These are phyloP conservation scores for Rapana venosa DNA, from an alignment of 2,888 invertebrate species.

Conservation along the genomic window DNA sequence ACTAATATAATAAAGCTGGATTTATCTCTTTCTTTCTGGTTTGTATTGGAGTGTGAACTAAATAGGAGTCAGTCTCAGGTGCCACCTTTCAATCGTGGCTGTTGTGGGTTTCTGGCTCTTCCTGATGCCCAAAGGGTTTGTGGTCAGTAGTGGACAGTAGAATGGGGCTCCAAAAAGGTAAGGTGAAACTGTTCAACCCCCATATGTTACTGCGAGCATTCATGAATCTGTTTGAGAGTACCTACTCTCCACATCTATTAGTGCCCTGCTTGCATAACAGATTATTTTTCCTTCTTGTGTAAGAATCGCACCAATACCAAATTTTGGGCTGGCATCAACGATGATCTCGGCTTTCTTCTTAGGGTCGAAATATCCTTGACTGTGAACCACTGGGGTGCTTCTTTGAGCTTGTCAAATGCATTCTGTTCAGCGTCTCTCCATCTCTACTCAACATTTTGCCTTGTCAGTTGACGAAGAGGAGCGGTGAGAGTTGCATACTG, in stretches of 20 bases:
- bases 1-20: conserved; percentile 38
- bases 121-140: not conserved
- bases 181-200: conserved; percentile 35
- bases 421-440: conserved; percentile 47
- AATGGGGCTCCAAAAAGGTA: conserved; percentile 55
- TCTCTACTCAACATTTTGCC: conserved; percentile 47
- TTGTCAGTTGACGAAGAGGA: not conserved
- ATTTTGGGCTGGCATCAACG: not conserved
- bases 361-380: conserved; percentile 52
- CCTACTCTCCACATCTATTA: not conserved
- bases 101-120: conserved; percentile 57
- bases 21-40: conserved; percentile 53
- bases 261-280: conserved; percentile 36
- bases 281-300: conserved; percentile 50
- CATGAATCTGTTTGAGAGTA: conserved; percentile 58
- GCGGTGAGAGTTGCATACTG: not conserved
- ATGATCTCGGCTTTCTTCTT: conserved; percentile 54
- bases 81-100: conserved; percentile 55
- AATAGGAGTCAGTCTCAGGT: conserved; percentile 52
- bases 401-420: conserved; percentile 53
- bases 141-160: not conserved
- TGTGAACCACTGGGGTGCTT: conserved; percentile 48
- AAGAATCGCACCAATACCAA: conserved; percentile 47
- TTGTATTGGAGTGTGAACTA: conserved; percentile 49
- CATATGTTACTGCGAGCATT: conserved; percentile 61